phyloP scores from a whole-genome alignment of 2,888 invertebrate species.

The Seladonia tumulorum region DNA sequence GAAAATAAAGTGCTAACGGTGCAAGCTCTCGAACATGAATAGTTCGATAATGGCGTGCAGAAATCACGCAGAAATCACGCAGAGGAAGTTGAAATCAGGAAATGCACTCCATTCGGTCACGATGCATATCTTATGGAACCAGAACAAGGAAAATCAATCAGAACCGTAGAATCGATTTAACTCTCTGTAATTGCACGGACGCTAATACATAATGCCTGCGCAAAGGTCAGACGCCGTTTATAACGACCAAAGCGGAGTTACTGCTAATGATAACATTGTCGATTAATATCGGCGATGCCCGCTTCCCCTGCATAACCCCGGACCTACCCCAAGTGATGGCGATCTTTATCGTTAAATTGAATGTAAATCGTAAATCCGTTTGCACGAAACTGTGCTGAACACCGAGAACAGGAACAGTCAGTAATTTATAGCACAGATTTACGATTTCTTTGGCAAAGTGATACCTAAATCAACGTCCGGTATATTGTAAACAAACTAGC shows the following conservation, averaged over 20 bases:
- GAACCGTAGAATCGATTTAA: conserved; percentile 39
- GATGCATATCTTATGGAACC: conserved; percentile 37
- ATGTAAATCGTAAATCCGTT: neutral
- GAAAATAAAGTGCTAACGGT: conserved; percentile 1
- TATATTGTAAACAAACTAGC: neutral
- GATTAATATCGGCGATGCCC: conserved; percentile 17
- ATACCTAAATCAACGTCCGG: neutral
- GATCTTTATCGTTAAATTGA: conserved; percentile 18
- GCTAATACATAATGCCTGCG: conserved; percentile 41
- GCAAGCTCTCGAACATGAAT: neutral
- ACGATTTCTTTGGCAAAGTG: neutral
- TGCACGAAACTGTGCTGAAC: neutral
- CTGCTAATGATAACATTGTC: conserved; percentile 22
- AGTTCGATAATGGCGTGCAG: neutral
- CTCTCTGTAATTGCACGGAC: conserved; percentile 32
- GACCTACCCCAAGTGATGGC: neutral
- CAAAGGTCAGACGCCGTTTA: conserved; percentile 41
- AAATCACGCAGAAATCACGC: conserved; percentile 19
- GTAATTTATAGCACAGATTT: neutral
- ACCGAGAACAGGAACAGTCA: neutral
- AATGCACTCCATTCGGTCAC: conserved; percentile 19
- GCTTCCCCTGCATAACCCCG: neutral
- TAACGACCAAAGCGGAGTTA: conserved; percentile 20
- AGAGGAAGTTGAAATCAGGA: conserved; percentile 17
- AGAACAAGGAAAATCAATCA: conserved; percentile 44